phyloP scores from a whole-genome alignment of 2,797 vertebrate species.

The Thalassophryne amazonica region DNA sequence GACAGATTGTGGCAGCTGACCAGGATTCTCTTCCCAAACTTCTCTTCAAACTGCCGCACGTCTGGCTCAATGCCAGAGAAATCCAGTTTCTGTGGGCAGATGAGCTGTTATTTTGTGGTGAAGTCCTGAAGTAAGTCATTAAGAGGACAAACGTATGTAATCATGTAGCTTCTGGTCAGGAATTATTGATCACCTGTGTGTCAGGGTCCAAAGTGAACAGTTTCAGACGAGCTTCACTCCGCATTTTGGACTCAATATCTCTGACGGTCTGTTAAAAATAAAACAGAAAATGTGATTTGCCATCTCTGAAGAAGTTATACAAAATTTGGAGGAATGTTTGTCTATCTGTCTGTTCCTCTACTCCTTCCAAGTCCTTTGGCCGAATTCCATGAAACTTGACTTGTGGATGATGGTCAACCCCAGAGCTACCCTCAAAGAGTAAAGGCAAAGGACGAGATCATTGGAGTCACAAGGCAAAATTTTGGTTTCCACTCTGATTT shows the following conservation, averaged over 20 bases:
- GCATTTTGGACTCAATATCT: constrained; percentile 92
- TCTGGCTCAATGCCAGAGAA: constrained; percentile 89
- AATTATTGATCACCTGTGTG: constrained; percentile 84
- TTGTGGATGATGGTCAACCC: too few relatives aligned
- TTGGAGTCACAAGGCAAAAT: too few relatives aligned
- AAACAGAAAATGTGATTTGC: background rate
- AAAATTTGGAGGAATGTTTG: too few relatives aligned
- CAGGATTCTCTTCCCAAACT: constrained; percentile 92
- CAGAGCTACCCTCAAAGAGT: too few relatives aligned
- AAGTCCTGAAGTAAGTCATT: background rate
- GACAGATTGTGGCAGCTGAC: constrained; percentile 92
- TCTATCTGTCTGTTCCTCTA: too few relatives aligned
- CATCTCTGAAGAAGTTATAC: too few relatives aligned
- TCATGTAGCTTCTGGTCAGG: background rate
- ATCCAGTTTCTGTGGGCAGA: constrained; percentile 86
- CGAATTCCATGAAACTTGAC: too few relatives aligned
- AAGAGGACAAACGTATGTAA: background rate
- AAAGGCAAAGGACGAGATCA: too few relatives aligned
- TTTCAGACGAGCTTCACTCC: constrained; percentile 90
- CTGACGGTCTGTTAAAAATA: constrained; percentile 81
- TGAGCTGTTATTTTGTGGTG: background rate
- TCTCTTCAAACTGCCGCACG: constrained; percentile 93
- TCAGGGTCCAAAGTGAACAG: constrained; percentile 94
- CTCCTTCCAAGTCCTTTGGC: too few relatives aligned
- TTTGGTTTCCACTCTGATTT: too few relatives aligned